These are phyloP conservation scores for Petrosia ficiformis DNA, from an alignment of 37 sponge, comb jelly and placozoan genomes.

Conservation along the genomic window DNA sequence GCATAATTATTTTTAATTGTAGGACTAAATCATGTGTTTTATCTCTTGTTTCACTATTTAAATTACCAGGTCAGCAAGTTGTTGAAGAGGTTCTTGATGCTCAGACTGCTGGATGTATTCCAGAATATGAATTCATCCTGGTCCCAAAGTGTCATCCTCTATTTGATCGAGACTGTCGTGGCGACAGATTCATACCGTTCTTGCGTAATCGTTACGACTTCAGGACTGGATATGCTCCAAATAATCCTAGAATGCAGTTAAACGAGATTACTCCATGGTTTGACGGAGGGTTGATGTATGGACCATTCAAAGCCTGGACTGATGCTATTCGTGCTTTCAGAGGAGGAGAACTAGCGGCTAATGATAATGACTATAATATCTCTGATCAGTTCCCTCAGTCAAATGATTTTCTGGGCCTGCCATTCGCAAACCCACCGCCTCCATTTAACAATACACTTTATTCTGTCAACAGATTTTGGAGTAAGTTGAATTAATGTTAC, in stretches of 20 bases:
- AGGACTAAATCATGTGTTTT: no score
- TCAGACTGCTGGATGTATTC: conserved; percentile 87
- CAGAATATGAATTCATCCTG: conserved; percentile 84
- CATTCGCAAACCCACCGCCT: conserved; percentile 88
- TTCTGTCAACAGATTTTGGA: conserved; percentile 83
- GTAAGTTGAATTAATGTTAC: conserved; percentile 49
- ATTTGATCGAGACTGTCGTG: conserved; percentile 73
- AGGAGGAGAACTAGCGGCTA: conserved; percentile 53
- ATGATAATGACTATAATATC: not conserved
- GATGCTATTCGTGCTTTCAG: conserved; percentile 70
- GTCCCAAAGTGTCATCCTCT: conserved; percentile 83
- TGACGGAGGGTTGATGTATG: conserved; percentile 92
- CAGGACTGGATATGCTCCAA: conserved; percentile 79
- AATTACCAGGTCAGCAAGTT: conserved; percentile 85
- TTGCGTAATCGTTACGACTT: conserved; percentile 79
- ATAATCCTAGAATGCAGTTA: conserved; percentile 90
- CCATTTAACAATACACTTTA: conserved; percentile 70
- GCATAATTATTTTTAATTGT: not conserved
- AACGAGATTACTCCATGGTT: conserved; percentile 96
- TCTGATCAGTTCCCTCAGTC: conserved; percentile 34
- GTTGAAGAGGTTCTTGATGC: conserved; percentile 93
- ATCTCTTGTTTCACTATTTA: not conserved
- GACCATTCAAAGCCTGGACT: conserved; percentile 91
- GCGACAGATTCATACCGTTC: conserved; percentile 77
- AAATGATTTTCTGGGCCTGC: conserved; percentile 70